phyloP scores from a whole-genome alignment of 2,113 vertebrate genomes.

The Saccopteryx bilineata region DNA sequence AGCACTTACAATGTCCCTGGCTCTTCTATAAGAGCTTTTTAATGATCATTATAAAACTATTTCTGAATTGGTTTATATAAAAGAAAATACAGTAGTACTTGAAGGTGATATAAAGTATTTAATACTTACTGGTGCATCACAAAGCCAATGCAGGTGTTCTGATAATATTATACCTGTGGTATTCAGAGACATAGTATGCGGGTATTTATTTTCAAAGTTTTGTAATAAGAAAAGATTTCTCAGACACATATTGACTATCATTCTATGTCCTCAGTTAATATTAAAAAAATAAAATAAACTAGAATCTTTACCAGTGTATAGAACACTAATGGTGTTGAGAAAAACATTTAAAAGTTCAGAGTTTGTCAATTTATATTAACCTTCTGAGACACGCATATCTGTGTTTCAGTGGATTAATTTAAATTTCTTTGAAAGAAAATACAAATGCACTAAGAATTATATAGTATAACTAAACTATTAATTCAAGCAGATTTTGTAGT shows the following conservation, averaged over 20 bases:
- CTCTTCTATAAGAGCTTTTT: not conserved
- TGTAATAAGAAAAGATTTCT: not conserved
- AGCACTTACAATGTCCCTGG: not conserved
- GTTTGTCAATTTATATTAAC: not conserved
- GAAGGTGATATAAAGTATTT: not conserved
- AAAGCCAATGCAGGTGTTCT: not conserved
- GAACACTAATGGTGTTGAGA: not conserved
- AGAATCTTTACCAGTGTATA: not conserved
- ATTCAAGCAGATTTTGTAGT: not conserved
- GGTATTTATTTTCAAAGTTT: not conserved
- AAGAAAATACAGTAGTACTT: not conserved
- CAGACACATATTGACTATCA: not conserved
- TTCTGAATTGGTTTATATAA: not conserved
- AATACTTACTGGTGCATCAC: not conserved
- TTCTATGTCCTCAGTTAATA: not conserved
- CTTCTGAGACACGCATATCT: not conserved
- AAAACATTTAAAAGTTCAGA: not conserved
- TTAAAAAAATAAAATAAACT: not conserved
- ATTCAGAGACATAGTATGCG: not conserved
- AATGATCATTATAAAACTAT: not conserved
- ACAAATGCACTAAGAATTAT: not conserved
- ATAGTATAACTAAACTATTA: not conserved
- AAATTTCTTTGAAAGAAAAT: constrained; percentile 49
- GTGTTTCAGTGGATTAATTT: not conserved
- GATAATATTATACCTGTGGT: not conserved